phyloP scores from a whole-genome alignment of 1,140 invertebrate genomes.

The Ceratina australensis region DNA sequence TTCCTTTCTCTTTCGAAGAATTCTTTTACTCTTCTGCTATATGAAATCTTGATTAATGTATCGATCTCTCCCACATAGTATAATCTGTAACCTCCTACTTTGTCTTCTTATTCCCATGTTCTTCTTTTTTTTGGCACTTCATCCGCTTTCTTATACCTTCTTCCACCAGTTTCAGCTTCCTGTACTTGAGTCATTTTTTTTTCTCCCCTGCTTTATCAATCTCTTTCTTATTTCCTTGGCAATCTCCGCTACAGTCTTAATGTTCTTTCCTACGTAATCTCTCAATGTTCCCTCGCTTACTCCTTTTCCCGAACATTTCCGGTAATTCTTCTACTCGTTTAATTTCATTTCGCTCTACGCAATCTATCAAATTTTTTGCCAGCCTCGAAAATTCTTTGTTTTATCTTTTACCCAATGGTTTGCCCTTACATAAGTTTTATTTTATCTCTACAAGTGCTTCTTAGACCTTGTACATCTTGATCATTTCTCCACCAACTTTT shows the following conservation, averaged over 20 bases:
- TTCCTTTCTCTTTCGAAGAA: neutral
- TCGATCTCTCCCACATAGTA: neutral
- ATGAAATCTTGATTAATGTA: neutral
- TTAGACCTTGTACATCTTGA: too few relatives aligned
- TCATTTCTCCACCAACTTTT: too few relatives aligned
- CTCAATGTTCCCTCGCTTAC: neutral
- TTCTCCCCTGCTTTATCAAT: slow-evolving; percentile 8
- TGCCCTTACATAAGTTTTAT: too few relatives aligned
- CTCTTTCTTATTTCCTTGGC: slow-evolving; percentile 25
- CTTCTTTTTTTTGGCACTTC: too few relatives aligned
- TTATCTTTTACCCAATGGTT: neutral
- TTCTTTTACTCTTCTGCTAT: neutral
- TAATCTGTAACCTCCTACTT: slow-evolving; percentile 7
- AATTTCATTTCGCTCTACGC: neutral
- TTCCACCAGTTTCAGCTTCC: neutral
- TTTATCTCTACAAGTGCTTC: too few relatives aligned
- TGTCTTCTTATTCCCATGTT: neutral
- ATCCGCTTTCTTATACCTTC: too few relatives aligned
- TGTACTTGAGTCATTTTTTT: neutral
- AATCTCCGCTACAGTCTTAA: slow-evolving; percentile 8
- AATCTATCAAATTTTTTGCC: neutral
- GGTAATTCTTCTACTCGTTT: neutral
- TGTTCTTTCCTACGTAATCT: slow-evolving; percentile 9
- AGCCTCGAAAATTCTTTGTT: neutral
- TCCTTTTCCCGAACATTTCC: neutral